These are phyloP conservation scores for Apis dorsata DNA, from an alignment of 1,140 invertebrate genomes.

Conservation along the genomic window DNA sequence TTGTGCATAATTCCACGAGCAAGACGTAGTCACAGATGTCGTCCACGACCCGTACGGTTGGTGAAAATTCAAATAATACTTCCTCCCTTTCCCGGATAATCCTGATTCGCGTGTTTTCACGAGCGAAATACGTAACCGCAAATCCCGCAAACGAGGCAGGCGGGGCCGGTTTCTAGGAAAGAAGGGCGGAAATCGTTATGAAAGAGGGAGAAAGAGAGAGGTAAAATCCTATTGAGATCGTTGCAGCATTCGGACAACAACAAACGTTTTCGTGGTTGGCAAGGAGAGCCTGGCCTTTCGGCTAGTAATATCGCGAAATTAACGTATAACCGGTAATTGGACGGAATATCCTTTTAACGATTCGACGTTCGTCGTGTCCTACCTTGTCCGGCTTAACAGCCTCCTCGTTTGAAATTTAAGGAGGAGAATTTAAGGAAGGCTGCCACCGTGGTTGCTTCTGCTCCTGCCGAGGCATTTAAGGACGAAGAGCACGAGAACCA, in stretches of 20 bases:
- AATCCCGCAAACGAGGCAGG: background rate
- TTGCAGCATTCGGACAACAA: background rate
- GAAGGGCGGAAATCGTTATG: background rate
- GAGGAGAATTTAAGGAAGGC: slow-evolving; percentile 53
- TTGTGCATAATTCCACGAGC: background rate
- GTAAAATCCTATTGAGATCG: background rate
- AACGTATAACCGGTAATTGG: slow-evolving; percentile 57
- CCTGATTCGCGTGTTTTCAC: background rate
- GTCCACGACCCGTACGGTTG: too few relatives aligned
- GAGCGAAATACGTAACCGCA: background rate
- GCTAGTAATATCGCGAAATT: slow-evolving; percentile 49
- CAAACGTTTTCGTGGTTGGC: slow-evolving; percentile 4
- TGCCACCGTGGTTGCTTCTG: slow-evolving; percentile 53
- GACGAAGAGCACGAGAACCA: slow-evolving; percentile 48
- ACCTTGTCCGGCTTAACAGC: slow-evolving; percentile 49
- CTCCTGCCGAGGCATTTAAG: slow-evolving; percentile 42
- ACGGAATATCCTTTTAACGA: slow-evolving; percentile 55
- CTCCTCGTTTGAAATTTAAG: slow-evolving; percentile 58
- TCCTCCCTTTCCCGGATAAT: background rate
- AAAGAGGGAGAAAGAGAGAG: background rate
- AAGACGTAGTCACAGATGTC: too few relatives aligned
- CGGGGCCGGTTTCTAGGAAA: background rate
- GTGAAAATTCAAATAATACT: too few relatives aligned
- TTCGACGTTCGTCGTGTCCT: slow-evolving; percentile 50
- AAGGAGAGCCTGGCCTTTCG: background rate